Evolutionary conservation across 1,140 invertebrate species (phyloP).

Genomic region (Goniozus legneri): DNA sequence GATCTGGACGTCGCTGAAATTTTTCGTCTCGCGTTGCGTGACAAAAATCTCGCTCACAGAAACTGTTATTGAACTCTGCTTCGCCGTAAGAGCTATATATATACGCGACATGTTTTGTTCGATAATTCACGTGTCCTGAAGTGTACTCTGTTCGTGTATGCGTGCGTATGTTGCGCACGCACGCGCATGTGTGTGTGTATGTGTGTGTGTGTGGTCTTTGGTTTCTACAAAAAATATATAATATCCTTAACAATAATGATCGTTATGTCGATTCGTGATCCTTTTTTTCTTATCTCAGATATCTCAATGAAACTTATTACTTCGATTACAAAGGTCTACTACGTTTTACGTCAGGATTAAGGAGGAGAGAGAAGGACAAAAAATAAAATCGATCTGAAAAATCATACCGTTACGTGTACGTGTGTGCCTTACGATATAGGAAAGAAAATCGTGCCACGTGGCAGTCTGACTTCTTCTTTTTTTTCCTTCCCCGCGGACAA

Average conservation of each 20-base stretch:
- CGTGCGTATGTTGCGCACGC: conserved; percentile 1
- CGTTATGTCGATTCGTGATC: conserved; percentile 37
- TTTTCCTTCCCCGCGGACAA: neutral
- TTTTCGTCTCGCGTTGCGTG: too few species aligned
- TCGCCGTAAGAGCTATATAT: neutral
- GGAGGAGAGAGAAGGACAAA: too few species aligned
- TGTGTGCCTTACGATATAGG: too few species aligned
- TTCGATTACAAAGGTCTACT: conserved; percentile 25
- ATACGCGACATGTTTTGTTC: conserved; percentile 19
- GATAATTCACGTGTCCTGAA: conserved; percentile 13
- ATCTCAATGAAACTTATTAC: conserved; percentile 35
- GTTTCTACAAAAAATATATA: conserved; percentile 46
- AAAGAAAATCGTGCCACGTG: conserved; percentile 20
- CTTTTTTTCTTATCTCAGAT: too few species aligned
- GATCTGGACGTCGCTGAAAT: too few species aligned
- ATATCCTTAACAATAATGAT: conserved; percentile 39
- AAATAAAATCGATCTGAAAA: too few species aligned
- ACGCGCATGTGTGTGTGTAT: too few species aligned
- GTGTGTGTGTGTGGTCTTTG: conserved; percentile 36
- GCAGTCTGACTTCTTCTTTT: conserved; percentile 17
- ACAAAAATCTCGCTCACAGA: conserved; percentile 6
- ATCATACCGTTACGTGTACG: too few species aligned
- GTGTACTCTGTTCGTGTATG: neutral
- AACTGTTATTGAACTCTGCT: conserved; percentile 15
- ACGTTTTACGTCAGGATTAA: too few species aligned